Conservation (phyloP, 1,140 invertebrate genomes). For the Drosophila carrolli region DNA sequence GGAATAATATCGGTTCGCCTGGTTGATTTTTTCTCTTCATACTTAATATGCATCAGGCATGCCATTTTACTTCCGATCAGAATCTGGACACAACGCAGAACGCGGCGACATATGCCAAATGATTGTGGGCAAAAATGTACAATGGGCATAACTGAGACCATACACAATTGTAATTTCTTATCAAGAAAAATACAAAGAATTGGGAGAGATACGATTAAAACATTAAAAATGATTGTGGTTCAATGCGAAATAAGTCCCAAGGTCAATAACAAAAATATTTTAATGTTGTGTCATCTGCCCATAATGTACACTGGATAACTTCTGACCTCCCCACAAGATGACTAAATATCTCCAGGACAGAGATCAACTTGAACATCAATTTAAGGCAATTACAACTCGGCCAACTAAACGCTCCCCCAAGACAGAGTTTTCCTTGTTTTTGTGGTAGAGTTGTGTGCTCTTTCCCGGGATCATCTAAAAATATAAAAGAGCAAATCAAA, state of each 20-base stretch:
- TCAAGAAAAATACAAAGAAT: not conserved
- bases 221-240: too few species aligned
- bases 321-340: constrained; percentile 4
- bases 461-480: constrained; percentile 52
- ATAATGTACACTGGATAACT: not conserved
- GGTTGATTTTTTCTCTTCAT: constrained; percentile 34
- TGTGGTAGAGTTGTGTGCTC: constrained; percentile 4
- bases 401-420: constrained; percentile 35
- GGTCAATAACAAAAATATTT: too few species aligned
- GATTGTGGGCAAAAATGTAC: constrained; percentile 1
- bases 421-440: constrained; percentile 11
- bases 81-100: constrained; percentile 16
- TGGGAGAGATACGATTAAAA: not conserved
- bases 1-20: constrained; percentile 67
- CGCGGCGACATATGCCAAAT: constrained; percentile 12
- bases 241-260: too few species aligned
- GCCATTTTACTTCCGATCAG: constrained; percentile 64
- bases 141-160: not conserved
- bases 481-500: constrained; percentile 78
- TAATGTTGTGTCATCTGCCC: too few species aligned
- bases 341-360: constrained; percentile 18
- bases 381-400: constrained; percentile 41
- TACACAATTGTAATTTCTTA: too few species aligned
- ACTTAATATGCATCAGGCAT: constrained; percentile 69
- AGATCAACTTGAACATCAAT: constrained; percentile 42